Evolutionary conservation across 1,140 invertebrate species (phyloP).

Genomic region (Hesperophylax magnus): DNA sequence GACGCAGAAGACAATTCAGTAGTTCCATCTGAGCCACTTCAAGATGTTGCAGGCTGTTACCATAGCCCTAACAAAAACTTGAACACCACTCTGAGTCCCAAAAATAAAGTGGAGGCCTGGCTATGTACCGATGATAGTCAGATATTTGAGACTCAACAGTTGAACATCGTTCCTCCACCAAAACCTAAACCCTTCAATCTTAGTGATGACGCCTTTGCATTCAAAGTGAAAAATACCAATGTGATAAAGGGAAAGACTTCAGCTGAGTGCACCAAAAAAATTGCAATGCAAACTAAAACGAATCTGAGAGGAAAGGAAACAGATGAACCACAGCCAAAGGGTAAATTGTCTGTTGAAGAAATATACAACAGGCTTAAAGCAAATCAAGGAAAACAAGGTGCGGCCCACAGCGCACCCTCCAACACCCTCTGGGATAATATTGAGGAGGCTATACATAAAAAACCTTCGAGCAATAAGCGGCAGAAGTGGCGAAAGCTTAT

Average conservation of each 20-base stretch:
- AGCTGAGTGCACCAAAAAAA: neutral
- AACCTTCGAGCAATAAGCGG: too few species aligned
- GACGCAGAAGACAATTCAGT: too few species aligned
- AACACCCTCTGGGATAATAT: constrained; percentile 22
- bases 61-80: too few species aligned
- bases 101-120: constrained; percentile 6
- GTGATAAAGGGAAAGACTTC: neutral
- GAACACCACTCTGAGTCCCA: neutral
- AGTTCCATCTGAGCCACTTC: too few species aligned
- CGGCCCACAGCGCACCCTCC: neutral
- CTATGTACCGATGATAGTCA: neutral
- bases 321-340: neutral
- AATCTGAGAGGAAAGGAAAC: neutral
- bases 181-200: constrained; percentile 4
- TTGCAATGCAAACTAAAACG: neutral
- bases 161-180: neutral
- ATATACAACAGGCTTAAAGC: constrained; percentile 22
- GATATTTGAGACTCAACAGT: neutral
- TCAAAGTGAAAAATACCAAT: constrained; percentile 9
- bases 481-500: too few species aligned
- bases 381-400: neutral
- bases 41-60: too few species aligned
- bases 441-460: neutral
- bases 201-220: neutral
- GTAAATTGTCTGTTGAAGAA: neutral